A percentile compares a stretch with the other conserved stretches of the same genome.
Evolutionary conservation across 2,888 invertebrate genomes (phyloP).

Genomic region (Agrochola macilenta): DNA sequence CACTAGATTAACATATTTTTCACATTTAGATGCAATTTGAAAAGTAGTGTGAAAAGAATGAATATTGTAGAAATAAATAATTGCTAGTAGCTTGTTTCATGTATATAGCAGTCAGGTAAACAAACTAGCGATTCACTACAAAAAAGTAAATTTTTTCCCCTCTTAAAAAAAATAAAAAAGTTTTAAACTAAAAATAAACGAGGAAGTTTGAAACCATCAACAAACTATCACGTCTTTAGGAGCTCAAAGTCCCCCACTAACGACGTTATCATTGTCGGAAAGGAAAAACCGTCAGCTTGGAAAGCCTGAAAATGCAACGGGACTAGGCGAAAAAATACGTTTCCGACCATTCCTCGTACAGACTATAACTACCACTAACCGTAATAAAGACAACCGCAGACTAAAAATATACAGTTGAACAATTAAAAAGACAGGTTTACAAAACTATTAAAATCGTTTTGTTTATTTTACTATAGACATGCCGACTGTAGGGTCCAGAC

Average conservation of each 20-base stretch:
- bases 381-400: slow-evolving; percentile 55
- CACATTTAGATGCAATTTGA: neutral
- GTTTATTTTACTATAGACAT: slow-evolving; percentile 53
- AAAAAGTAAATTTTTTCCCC: neutral
- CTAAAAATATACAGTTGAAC: slow-evolving; percentile 51
- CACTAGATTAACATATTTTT: neutral
- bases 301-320: slow-evolving; percentile 82
- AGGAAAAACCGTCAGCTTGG: slow-evolving; percentile 81
- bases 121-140: neutral
- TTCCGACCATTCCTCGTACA: slow-evolving; percentile 79
- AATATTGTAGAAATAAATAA: neutral
- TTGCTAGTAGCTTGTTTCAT: no score
- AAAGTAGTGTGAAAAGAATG: neutral
- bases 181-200: slow-evolving; percentile 61
- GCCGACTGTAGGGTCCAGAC: slow-evolving; percentile 57
- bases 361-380: slow-evolving; percentile 55
- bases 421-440: slow-evolving; percentile 50
- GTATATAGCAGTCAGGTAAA: neutral
- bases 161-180: slow-evolving; percentile 13
- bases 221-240: slow-evolving; percentile 79
- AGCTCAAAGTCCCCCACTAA: slow-evolving; percentile 80
- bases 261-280: slow-evolving; percentile 84
- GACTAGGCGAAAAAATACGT: slow-evolving; percentile 87
- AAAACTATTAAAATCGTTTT: slow-evolving; percentile 44
- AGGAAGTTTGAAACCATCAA: slow-evolving; percentile 62